A percentile compares a stretch with the other conserved stretches of the same genome.
phyloP scores from a whole-genome alignment of 2,113 vertebrate genomes.

The Salminus brasiliensis region DNA sequence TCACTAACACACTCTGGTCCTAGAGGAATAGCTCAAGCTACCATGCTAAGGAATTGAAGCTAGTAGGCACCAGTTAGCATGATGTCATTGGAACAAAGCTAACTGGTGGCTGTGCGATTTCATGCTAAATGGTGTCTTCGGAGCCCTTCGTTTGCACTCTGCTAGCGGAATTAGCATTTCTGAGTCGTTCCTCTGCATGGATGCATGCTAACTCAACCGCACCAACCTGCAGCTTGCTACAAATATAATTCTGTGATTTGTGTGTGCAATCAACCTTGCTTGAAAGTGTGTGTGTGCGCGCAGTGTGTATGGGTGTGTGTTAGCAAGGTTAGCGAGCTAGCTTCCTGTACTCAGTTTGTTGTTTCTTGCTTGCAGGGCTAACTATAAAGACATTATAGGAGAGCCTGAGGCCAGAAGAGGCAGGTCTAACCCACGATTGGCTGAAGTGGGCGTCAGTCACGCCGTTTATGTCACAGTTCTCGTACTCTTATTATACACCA shows the following conservation, averaged over 20 bases:
- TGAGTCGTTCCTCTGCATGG: conserved; percentile 13
- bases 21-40: neutral
- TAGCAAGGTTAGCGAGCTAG: conserved; percentile 87
- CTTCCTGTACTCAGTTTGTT: conserved; percentile 90
- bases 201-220: neutral
- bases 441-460: conserved; percentile 90
- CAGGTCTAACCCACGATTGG: conserved; percentile 94
- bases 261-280: conserved; percentile 1
- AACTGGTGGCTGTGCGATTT: no score
- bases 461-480: conserved; percentile 86
- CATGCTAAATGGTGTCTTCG: neutral
- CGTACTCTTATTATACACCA: conserved; percentile 74
- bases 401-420: conserved; percentile 97
- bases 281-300: conserved; percentile 4
- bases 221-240: conserved; percentile 5
- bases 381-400: conserved; percentile 97
- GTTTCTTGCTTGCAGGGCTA: conserved; percentile 99
- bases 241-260: neutral
- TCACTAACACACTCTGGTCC: neutral
- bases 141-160: neutral
- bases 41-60: neutral
- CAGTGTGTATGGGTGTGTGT: conserved; percentile 61
- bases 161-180: neutral
- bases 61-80: neutral
- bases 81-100: neutral